These are phyloP conservation scores for Osmoderma eremita DNA, from an alignment of 2,888 invertebrate species.

Conservation along the genomic window DNA sequence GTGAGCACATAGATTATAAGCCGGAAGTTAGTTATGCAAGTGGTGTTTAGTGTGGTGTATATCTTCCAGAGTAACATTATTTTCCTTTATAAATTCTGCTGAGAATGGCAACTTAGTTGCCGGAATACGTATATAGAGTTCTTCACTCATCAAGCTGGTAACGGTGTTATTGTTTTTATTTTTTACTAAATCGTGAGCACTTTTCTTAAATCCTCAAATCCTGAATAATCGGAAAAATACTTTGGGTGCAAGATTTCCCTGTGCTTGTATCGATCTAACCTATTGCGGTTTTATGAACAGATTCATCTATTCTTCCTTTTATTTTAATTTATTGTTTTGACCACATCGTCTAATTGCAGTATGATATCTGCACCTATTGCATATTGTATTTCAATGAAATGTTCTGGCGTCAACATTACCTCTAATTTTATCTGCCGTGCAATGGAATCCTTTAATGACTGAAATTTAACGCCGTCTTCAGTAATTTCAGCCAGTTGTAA, in stretches of 20 bases:
- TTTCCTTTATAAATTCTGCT: too few species aligned
- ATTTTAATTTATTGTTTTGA: slow-evolving; percentile 84
- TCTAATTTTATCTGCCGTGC: slow-evolving; percentile 75
- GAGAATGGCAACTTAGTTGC: too few species aligned
- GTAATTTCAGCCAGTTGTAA: slow-evolving; percentile 92
- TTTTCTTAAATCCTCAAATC: slow-evolving; percentile 83
- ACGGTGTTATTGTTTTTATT: too few species aligned
- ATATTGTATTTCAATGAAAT: slow-evolving; percentile 96
- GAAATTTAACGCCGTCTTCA: slow-evolving; percentile 95
- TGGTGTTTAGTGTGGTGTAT: too few species aligned
- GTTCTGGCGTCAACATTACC: slow-evolving; percentile 94
- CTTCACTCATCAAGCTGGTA: too few species aligned
- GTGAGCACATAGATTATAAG: too few species aligned
- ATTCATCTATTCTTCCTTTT: slow-evolving; percentile 90
- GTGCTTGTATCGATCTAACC: slow-evolving; percentile 95
- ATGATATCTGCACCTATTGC: slow-evolving; percentile 96
- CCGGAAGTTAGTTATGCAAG: too few species aligned
- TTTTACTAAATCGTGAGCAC: slow-evolving; percentile 82
- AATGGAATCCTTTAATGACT: slow-evolving; percentile 91
- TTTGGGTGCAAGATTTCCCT: slow-evolving; percentile 83
- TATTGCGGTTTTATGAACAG: slow-evolving; percentile 90
- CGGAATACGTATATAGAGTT: too few species aligned
- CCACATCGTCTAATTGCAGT: slow-evolving; percentile 99
- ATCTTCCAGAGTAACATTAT: too few species aligned
- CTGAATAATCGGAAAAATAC: slow-evolving; percentile 97